These are phyloP conservation scores for Denticeps clupeoides DNA, from an alignment of 2,797 vertebrate genomes.

Conservation along the genomic window DNA sequence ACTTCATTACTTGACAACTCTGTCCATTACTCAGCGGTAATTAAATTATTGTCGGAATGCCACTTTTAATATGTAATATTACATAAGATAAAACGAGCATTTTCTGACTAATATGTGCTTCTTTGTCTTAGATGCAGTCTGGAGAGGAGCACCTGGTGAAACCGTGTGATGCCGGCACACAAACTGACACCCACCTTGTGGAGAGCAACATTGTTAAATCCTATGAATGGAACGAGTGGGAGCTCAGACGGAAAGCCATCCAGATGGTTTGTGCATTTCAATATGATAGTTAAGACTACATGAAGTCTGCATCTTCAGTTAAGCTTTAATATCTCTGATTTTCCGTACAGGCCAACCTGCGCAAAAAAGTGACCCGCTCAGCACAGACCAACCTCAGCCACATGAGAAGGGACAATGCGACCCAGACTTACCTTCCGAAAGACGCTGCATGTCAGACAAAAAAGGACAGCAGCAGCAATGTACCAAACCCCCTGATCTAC, in stretches of 20 bases:
- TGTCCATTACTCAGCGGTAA: conserved; percentile 52
- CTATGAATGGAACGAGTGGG: conserved; percentile 96
- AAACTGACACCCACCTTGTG: conserved; percentile 82
- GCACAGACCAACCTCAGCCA: conserved; percentile 78
- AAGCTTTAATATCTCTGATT: conserved; percentile 6
- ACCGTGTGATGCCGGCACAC: conserved; percentile 63
- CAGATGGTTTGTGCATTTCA: conserved; percentile 72
- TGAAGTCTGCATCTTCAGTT: no score
- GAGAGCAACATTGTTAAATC: conserved; percentile 65
- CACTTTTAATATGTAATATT: background rate
- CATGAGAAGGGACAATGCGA: conserved; percentile 70
- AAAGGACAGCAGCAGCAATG: conserved; percentile 48
- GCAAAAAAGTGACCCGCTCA: conserved; percentile 63
- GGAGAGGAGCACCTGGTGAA: conserved; percentile 44
- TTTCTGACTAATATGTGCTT: conserved; percentile 2
- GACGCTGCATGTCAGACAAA: conserved; percentile 57
- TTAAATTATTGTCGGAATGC: background rate
- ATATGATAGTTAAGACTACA: no score
- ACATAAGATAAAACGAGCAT: background rate
- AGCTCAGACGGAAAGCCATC: conserved; percentile 79
- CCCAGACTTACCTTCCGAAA: conserved; percentile 71
- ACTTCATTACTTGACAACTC: no score
- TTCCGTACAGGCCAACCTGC: conserved; percentile 82
- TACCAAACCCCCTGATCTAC: conserved; percentile 68
- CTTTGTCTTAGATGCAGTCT: conserved; percentile 45